Conservation (phyloP, 1,140 invertebrate genomes). For the Pseudobourletiella spinata region DNA sequence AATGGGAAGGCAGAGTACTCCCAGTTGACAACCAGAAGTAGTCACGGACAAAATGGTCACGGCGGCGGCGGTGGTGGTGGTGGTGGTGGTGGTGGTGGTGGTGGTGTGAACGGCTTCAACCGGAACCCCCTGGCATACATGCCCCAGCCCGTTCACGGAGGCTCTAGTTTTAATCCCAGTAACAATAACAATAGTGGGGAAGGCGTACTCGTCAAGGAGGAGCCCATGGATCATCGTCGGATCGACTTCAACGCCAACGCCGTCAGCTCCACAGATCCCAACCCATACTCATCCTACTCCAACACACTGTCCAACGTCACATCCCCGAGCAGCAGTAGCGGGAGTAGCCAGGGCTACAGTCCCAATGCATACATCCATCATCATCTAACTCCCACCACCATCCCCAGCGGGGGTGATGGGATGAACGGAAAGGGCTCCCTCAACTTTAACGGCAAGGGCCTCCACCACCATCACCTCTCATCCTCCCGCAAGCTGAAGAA, state of each 20-base stretch:
- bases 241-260: conserved; percentile 46
- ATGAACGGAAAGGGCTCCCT: conserved; percentile 33
- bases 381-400: conserved; percentile 38
- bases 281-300: conserved; percentile 49
- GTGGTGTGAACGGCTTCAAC: conserved; percentile 35
- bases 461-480: conserved; percentile 31
- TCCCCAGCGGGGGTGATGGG: conserved; percentile 39
- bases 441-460: conserved; percentile 34
- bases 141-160: conserved; percentile 79
- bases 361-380: conserved; percentile 39
- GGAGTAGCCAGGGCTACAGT: conserved; percentile 29
- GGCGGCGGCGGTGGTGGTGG: too few species aligned
- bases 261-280: conserved; percentile 38
- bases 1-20: conserved; percentile 23
- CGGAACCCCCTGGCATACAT: conserved; percentile 70
- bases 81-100: too few species aligned
- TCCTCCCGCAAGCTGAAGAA: conserved; percentile 58
- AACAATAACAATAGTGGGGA: conserved; percentile 37
- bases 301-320: conserved; percentile 48
- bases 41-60: conserved; percentile 36
- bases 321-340: conserved; percentile 22
- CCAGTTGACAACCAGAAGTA: conserved; percentile 9
- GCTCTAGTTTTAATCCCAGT: conserved; percentile 52
- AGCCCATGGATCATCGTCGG: conserved; percentile 62
- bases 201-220: conserved; percentile 64